Evolutionary conservation across 1,140 invertebrate species (phyloP).

Genomic region (Anoplophora glabripennis): DNA sequence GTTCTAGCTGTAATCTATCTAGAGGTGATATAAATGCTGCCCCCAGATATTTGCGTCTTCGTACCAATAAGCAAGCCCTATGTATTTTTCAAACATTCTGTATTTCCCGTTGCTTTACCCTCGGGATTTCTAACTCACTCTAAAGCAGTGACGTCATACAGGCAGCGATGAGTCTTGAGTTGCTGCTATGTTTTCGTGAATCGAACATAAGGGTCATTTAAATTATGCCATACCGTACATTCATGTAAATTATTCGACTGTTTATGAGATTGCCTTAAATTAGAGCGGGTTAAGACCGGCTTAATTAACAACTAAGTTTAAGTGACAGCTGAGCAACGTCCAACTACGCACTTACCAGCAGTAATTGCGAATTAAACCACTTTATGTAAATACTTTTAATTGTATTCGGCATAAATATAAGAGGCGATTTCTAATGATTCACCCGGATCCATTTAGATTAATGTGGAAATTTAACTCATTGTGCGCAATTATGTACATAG

Average conservation of each 20-base stretch:
- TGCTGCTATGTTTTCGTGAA: too few species aligned
- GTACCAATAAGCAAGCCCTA: too few species aligned
- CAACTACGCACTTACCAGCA: conserved; percentile 24
- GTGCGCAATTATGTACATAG: conserved; percentile 1
- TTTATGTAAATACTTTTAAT: conserved; percentile 32
- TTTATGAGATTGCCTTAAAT: conserved; percentile 33
- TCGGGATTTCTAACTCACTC: too few species aligned
- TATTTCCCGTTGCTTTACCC: too few species aligned
- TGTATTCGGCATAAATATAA: conserved; percentile 27
- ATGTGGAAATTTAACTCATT: conserved; percentile 10
- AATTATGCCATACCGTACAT: conserved; percentile 10
- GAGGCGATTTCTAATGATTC: conserved; percentile 29
- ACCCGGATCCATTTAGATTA: conserved; percentile 12
- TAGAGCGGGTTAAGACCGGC: conserved; percentile 26
- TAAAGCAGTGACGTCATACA: too few species aligned
- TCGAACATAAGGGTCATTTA: too few species aligned
- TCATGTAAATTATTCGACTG: conserved; percentile 34
- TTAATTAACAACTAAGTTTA: conserved; percentile 30
- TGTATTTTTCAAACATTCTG: too few species aligned
- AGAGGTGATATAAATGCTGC: too few species aligned
- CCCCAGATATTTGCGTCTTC: too few species aligned
- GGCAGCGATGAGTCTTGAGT: too few species aligned
- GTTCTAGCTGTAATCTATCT: too few species aligned
- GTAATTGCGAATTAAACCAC: conserved; percentile 33
- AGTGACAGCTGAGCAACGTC: conserved; percentile 30